Evolutionary conservation across 1,140 invertebrate genomes (phyloP).

Genomic region (Drosophila cardini): DNA sequence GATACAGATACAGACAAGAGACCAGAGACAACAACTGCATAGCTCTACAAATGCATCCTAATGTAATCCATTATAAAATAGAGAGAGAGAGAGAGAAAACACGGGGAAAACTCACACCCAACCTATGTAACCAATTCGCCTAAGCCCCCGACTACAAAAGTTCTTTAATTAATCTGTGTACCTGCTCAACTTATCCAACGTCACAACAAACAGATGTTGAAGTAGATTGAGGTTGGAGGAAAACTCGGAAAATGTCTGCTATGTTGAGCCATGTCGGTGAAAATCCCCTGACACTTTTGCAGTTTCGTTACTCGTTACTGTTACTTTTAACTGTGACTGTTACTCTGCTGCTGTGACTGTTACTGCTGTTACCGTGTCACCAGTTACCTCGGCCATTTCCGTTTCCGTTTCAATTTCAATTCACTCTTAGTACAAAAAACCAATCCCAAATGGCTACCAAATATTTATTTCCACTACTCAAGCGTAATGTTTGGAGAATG

Average conservation of each 20-base stretch:
- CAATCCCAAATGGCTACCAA: constrained; percentile 77
- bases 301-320: constrained; percentile 32
- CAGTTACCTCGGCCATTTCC: constrained; percentile 6
- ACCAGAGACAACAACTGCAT: constrained; percentile 23
- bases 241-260: constrained; percentile 23
- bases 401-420: constrained; percentile 68
- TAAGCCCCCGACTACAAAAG: constrained; percentile 38
- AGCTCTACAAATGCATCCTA: constrained; percentile 60
- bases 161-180: constrained; percentile 73
- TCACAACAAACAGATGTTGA: not conserved
- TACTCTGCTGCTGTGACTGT: constrained; percentile 24
- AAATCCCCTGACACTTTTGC: constrained; percentile 68
- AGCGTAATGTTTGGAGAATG: constrained; percentile 59
- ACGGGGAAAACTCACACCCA: not conserved
- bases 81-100: constrained; percentile 40
- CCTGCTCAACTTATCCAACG: constrained; percentile 32
- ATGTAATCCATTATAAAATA: constrained; percentile 71
- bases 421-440: constrained; percentile 52
- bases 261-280: constrained; percentile 49
- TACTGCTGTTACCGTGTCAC: constrained; percentile 5
- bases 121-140: constrained; percentile 25
- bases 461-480: constrained; percentile 78
- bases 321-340: not conserved
- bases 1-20: not conserved
- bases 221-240: not conserved